Conservation (phyloP, 1,140 invertebrate species). For the Parasteatoda tepidariorum region DNA sequence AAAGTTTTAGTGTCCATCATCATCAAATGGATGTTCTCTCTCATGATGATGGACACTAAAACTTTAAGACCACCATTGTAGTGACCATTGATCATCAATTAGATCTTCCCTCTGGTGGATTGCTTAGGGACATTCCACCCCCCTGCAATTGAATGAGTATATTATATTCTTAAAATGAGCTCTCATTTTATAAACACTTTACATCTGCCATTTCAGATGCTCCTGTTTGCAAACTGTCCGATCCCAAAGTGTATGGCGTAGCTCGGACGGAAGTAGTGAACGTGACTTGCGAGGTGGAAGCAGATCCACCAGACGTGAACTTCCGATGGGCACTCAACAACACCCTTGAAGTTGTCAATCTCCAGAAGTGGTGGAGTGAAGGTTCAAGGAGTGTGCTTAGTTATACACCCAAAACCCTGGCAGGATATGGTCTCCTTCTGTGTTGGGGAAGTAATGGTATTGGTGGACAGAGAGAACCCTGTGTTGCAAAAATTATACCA, state of each 20-base stretch:
- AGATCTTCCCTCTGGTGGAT: no score
- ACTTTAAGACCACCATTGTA: no score
- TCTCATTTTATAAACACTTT: no score
- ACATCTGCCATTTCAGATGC: slow-evolving; percentile 69
- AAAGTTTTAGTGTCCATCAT: no score
- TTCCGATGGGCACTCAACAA: slow-evolving; percentile 65
- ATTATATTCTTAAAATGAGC: no score
- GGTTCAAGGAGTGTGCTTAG: slow-evolving; percentile 59
- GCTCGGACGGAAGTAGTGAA: slow-evolving; percentile 85
- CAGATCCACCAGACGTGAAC: slow-evolving; percentile 75
- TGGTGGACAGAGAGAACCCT: slow-evolving; percentile 65
- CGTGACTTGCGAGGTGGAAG: slow-evolving; percentile 84
- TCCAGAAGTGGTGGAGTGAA: slow-evolving; percentile 41
- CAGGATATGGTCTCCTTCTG: slow-evolving; percentile 60
- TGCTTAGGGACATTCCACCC: no score
- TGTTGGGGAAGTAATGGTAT: slow-evolving; percentile 65
- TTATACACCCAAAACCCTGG: slow-evolving; percentile 68
- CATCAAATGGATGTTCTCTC: no score
- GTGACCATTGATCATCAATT: no score
- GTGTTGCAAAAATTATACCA: slow-evolving; percentile 61
- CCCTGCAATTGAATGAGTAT: no score
- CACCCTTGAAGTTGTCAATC: slow-evolving; percentile 38
- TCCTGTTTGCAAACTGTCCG: slow-evolving; percentile 76
- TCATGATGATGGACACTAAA: no score
- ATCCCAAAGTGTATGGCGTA: slow-evolving; percentile 78